A percentile compares a stretch with the other conserved stretches of the same genome.
These are phyloP conservation scores for Thaleichthys pacificus DNA, from an alignment of 2,797 vertebrate genomes.

Conservation along the genomic window DNA sequence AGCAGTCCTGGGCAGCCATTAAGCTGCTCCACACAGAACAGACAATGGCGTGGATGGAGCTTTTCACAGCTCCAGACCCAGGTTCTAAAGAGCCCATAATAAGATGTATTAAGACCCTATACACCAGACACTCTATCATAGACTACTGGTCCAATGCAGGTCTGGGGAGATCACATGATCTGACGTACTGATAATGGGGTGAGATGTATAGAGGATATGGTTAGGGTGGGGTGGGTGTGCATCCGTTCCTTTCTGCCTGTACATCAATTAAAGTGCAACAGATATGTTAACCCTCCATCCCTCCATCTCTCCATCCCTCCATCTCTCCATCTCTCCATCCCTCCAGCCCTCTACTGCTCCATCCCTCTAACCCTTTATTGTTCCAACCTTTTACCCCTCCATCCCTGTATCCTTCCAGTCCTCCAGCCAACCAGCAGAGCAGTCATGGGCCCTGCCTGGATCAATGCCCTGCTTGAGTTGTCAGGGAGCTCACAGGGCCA, in stretches of 20 bases:
- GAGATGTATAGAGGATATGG: no score
- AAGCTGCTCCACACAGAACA: not conserved
- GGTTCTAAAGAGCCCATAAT: not conserved
- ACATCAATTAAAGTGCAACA: no score
- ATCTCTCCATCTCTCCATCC: not conserved
- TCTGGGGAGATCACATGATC: no score
- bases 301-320: no score
- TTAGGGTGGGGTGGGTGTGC: no score
- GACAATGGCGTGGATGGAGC: not conserved
- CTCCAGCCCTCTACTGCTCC: not conserved
- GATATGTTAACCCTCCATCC: not conserved
- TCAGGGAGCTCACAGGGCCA: not conserved
- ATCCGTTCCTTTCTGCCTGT: no score
- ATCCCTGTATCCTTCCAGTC: not conserved
- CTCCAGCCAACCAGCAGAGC: not conserved
- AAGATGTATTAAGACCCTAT: no score
- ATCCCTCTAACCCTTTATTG: not conserved
- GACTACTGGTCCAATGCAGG: no score
- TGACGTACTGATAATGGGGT: no score
- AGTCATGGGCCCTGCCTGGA: not conserved
- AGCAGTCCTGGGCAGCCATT: not conserved
- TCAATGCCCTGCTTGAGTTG: not conserved
- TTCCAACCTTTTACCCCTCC: not conserved
- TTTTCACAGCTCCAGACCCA: not conserved
- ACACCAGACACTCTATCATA: no score